These are phyloP conservation scores for Tenthredo mesomela DNA, from an alignment of 2,888 invertebrate species.

Conservation along the genomic window DNA sequence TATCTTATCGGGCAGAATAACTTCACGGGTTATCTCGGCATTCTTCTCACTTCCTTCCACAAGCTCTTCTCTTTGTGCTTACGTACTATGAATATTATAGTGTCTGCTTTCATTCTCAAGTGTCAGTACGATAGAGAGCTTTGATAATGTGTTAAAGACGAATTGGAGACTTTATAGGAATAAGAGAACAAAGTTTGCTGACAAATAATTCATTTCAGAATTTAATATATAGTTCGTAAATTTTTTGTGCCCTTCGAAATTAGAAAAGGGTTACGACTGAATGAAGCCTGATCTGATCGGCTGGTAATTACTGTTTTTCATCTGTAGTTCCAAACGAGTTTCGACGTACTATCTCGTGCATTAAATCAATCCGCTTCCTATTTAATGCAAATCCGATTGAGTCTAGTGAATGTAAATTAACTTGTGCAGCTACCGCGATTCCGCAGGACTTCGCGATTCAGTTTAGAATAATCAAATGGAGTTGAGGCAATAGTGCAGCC, in stretches of 20 bases:
- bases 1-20: constrained; percentile 29
- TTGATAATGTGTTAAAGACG: neutral
- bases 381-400: constrained; percentile 45
- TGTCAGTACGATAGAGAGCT: neutral
- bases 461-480: constrained; percentile 44
- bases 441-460: constrained; percentile 18
- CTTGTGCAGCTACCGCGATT: constrained; percentile 38
- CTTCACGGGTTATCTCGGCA: constrained; percentile 14
- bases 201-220: neutral
- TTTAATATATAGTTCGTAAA: neutral
- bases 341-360: neutral
- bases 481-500: constrained; percentile 35
- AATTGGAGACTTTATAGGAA: neutral
- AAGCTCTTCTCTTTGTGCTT: neutral
- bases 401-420: constrained; percentile 45
- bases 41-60: constrained; percentile 31
- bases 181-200: neutral
- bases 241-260: neutral
- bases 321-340: neutral
- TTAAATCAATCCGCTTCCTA: constrained; percentile 37
- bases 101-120: neutral
- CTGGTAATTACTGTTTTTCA: neutral
- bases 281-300: neutral
- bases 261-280: neutral
- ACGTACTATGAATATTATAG: neutral